Evolutionary conservation across 1,140 invertebrate species (phyloP).

Genomic region (Acromyrmex echinatior): DNA sequence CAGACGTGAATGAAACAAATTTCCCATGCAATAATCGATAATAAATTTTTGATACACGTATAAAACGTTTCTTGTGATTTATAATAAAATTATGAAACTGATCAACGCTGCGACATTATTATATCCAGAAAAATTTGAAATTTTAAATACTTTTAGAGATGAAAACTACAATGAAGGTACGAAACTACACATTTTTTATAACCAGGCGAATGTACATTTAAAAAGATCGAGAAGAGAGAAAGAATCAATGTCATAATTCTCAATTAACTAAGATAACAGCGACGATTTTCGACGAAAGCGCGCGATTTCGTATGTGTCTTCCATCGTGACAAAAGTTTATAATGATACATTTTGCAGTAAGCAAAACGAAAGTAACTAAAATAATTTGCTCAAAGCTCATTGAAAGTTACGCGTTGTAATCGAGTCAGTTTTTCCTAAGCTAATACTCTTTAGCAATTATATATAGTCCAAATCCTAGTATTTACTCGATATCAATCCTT

Average conservation of each 20-base stretch:
- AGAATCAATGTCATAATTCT: slow-evolving; percentile 17
- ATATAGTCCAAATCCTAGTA: slow-evolving; percentile 75
- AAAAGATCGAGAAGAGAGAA: neutral
- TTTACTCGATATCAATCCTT: slow-evolving; percentile 74
- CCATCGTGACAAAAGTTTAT: slow-evolving; percentile 15
- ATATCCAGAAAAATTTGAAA: neutral
- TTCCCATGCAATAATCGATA: slow-evolving; percentile 55
- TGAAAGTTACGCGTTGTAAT: slow-evolving; percentile 45
- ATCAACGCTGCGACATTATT: neutral
- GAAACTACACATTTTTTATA: neutral
- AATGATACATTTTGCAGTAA: neutral
- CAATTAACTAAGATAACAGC: neutral
- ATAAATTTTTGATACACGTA: slow-evolving; percentile 64
- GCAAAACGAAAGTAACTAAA: slow-evolving; percentile 7
- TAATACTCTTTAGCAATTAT: slow-evolving; percentile 68
- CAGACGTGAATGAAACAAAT: slow-evolving; percentile 43
- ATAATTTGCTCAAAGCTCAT: slow-evolving; percentile 50
- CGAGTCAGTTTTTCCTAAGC: slow-evolving; percentile 60
- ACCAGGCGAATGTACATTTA: slow-evolving; percentile 7
- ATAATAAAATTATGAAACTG: neutral
- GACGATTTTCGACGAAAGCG: neutral
- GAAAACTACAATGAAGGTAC: neutral
- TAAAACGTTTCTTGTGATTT: slow-evolving; percentile 6
- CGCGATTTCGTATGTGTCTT: slow-evolving; percentile 14
- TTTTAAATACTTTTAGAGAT: neutral